These are phyloP conservation scores for Drosophila suboccidentalis DNA, from an alignment of 2,888 invertebrate genomes.

Conservation along the genomic window DNA sequence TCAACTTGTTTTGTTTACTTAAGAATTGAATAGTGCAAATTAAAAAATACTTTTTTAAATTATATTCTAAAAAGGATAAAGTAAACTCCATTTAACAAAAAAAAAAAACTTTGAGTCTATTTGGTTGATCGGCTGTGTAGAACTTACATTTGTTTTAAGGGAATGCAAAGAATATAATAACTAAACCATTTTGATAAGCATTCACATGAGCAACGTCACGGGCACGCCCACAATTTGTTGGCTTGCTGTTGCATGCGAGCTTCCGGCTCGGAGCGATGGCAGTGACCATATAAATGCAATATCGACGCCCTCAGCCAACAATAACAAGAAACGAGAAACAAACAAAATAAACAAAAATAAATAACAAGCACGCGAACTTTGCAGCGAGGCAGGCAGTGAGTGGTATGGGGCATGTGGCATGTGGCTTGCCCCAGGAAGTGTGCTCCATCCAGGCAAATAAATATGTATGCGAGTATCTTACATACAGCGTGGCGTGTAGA, in stretches of 20 bases:
- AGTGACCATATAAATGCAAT: slow-evolving; percentile 46
- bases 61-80: too few species aligned
- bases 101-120: too few species aligned
- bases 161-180: background rate
- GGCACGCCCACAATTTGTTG: slow-evolving; percentile 5
- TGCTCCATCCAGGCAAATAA: slow-evolving; percentile 6
- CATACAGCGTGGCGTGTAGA: slow-evolving; percentile 27
- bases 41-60: too few species aligned
- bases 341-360: slow-evolving; percentile 20
- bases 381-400: too few species aligned
- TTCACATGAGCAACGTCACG: background rate
- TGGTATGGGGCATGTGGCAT: slow-evolving; percentile 4
- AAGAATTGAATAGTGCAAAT: too few species aligned
- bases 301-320: slow-evolving; percentile 21
- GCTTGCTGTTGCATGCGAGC: slow-evolving; percentile 31
- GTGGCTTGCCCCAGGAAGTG: slow-evolving; percentile 41
- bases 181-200: background rate
- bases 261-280: slow-evolving; percentile 50
- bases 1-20: too few species aligned
- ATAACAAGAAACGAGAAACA: background rate
- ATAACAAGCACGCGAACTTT: slow-evolving; percentile 44
- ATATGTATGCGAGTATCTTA: slow-evolving; percentile 1
- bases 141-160: too few species aligned
- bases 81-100: too few species aligned
- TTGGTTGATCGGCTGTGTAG: too few species aligned